Evolutionary conservation across 1,140 invertebrate genomes (phyloP).

Genomic region (Trypoxylus dichotomus): DNA sequence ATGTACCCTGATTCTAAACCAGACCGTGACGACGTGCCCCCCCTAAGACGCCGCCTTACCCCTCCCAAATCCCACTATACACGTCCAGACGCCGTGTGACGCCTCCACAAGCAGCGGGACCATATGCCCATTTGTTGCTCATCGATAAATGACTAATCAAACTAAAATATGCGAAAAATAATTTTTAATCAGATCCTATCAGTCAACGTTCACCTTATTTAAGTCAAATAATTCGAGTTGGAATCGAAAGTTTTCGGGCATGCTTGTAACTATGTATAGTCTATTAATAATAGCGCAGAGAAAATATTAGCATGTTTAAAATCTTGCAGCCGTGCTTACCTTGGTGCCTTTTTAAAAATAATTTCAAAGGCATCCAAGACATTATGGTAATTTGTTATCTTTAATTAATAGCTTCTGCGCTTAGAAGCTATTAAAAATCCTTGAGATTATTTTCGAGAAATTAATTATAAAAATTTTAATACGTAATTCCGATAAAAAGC

Average conservation of each 20-base stretch:
- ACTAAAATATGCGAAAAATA: slow-evolving; percentile 27
- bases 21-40: slow-evolving; percentile 39
- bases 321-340: not conserved
- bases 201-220: not conserved
- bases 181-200: not conserved
- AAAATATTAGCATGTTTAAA: not conserved
- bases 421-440: not conserved
- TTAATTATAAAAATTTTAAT: not conserved
- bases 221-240: not conserved
- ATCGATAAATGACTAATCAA: slow-evolving; percentile 41
- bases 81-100: slow-evolving; percentile 33
- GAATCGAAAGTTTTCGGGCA: not conserved
- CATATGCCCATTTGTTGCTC: slow-evolving; percentile 37
- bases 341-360: not conserved
- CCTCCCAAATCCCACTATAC: slow-evolving; percentile 31
- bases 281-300: not conserved
- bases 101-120: slow-evolving; percentile 34
- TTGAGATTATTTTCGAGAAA: not conserved
- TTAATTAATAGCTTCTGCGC: not conserved
- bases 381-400: slow-evolving; percentile 10
- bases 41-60: slow-evolving; percentile 35
- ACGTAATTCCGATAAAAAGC: not conserved
- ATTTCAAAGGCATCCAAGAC: slow-evolving; percentile 12
- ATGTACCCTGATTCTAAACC: slow-evolving; percentile 49
- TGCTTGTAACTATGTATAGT: not conserved